Evolutionary conservation across 2,113 vertebrate genomes (phyloP).

Genomic region (Cebidichthys violaceus): DNA sequence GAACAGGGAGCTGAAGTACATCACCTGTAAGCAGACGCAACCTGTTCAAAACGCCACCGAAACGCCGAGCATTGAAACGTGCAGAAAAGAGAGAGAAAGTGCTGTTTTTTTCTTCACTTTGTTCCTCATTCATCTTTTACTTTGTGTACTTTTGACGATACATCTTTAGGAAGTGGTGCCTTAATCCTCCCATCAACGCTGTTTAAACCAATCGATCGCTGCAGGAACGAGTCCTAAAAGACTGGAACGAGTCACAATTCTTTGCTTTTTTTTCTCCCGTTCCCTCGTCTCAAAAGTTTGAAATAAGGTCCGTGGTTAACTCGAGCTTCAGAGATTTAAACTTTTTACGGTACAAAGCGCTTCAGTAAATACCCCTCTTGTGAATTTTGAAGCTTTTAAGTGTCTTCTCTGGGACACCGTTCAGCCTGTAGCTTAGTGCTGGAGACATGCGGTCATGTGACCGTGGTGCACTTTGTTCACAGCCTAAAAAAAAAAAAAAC

Average conservation of each 20-base stretch:
- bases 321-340: not conserved
- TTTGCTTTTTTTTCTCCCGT: not conserved
- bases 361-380: not conserved
- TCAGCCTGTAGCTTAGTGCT: not conserved
- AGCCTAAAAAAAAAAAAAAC: no score
- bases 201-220: not conserved
- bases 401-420: not conserved
- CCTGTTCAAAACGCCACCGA: not conserved
- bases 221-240: not conserved
- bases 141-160: not conserved
- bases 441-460: not conserved
- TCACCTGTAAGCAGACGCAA: slow-evolving; percentile 85
- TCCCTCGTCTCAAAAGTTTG: not conserved
- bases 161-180: not conserved
- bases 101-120: not conserved
- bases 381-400: not conserved
- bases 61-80: not conserved
- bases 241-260: not conserved
- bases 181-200: not conserved
- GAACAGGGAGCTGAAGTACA: slow-evolving; percentile 99
- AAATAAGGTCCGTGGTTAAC: not conserved
- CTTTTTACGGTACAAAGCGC: not conserved
- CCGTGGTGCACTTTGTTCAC: not conserved
- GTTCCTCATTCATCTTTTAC: not conserved
- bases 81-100: not conserved